These are phyloP conservation scores for Eleutherodactylus coqui DNA, from an alignment of 2,797 vertebrate species.

Conservation along the genomic window DNA sequence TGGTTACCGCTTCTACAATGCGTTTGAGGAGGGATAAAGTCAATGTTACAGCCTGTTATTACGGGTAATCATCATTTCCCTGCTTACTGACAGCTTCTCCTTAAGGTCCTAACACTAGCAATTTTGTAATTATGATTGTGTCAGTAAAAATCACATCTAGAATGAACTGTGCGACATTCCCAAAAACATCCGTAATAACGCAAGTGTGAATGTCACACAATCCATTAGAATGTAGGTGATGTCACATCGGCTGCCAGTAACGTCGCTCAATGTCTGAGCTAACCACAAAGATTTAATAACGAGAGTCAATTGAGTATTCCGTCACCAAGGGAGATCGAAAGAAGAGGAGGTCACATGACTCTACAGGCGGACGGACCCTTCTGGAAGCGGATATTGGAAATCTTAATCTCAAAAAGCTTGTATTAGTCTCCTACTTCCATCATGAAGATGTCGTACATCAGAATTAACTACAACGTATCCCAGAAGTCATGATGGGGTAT, in stretches of 20 bases:
- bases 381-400: neutral
- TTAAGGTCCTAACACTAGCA: conserved; percentile 1
- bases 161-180: neutral
- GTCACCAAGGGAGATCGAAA: neutral
- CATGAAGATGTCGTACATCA: neutral
- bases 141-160: neutral
- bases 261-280: neutral
- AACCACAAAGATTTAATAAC: conserved; percentile 1
- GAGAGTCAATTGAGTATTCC: neutral
- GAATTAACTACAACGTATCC: too few species aligned
- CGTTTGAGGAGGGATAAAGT: neutral
- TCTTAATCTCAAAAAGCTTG: neutral
- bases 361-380: neutral
- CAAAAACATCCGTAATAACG: neutral
- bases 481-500: too few species aligned
- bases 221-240: neutral
- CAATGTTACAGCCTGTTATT: neutral
- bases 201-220: neutral
- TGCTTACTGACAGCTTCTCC: neutral
- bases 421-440: neutral
- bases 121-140: conserved; percentile 14
- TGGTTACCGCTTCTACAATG: too few species aligned
- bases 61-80: neutral
- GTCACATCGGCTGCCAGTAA: neutral
- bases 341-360: neutral